A percentile compares a stretch with the other conserved stretches of the same genome.
These are phyloP conservation scores for Rhinatrema bivittatum DNA, from an alignment of 2,797 vertebrate genomes.

Conservation along the genomic window DNA sequence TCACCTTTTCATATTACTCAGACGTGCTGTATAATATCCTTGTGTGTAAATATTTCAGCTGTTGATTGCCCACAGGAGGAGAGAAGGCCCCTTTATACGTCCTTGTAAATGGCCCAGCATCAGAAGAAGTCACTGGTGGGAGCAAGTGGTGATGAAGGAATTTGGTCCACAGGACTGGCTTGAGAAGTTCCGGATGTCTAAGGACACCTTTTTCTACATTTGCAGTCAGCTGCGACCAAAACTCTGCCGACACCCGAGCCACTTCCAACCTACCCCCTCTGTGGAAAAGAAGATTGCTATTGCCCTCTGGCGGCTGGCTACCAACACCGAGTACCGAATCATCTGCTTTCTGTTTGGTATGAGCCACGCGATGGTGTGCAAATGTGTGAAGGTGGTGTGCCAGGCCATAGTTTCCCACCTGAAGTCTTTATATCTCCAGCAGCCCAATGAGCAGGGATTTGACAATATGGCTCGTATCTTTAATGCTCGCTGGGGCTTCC, in stretches of 20 bases:
- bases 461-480: conserved; percentile 49
- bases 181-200: conserved; percentile 56
- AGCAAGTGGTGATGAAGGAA: conserved; percentile 47
- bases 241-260: conserved; percentile 28
- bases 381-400: conserved; percentile 41
- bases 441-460: conserved; percentile 42
- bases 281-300: conserved; percentile 54
- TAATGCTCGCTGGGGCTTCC: conserved; percentile 50
- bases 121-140: conserved; percentile 47
- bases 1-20: too few species aligned
- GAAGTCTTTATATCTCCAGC: conserved; percentile 49
- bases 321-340: conserved; percentile 45
- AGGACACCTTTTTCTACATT: conserved; percentile 51
- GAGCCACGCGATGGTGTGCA: conserved; percentile 29
- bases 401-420: conserved; percentile 42
- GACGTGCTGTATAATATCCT: too few species aligned
- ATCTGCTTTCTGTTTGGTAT: conserved; percentile 40
- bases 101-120: conserved; percentile 38
- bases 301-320: conserved; percentile 53
- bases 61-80: conserved; percentile 58
- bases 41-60: too few species aligned
- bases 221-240: conserved; percentile 46
- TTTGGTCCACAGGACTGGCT: conserved; percentile 55
- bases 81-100: conserved; percentile 37
- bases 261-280: conserved; percentile 35